Conservation (phyloP, 2,113 vertebrate genomes). For the Alexandromys fortis region DNA sequence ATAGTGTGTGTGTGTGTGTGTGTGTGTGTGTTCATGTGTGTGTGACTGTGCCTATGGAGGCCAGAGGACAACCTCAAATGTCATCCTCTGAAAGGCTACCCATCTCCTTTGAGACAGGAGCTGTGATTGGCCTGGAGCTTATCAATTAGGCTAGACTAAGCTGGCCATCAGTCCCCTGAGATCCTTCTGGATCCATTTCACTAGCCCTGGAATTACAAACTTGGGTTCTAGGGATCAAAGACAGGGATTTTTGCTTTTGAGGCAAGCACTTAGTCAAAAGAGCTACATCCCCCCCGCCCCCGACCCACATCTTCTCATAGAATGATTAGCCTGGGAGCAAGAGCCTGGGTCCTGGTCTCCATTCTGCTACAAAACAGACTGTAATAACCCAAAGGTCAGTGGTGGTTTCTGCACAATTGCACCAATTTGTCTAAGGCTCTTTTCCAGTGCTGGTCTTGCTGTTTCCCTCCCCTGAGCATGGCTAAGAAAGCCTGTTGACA, state of each 20-base stretch:
- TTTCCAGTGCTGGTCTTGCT: not conserved
- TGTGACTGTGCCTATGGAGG: not conserved
- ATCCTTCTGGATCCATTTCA: not conserved
- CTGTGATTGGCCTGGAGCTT: not conserved
- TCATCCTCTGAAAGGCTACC: not conserved
- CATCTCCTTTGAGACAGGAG: not conserved
- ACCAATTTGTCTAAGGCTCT: not conserved
- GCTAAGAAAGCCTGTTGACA: not conserved
- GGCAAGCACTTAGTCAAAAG: not conserved
- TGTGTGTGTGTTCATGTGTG: not conserved
- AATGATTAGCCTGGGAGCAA: not conserved
- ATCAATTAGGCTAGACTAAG: not conserved
- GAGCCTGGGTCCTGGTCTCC: not conserved
- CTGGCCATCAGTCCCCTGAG: not conserved
- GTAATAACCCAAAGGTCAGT: not conserved
- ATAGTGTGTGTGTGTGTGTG: not conserved
- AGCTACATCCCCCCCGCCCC: too few relatives aligned
- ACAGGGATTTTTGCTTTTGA: not conserved
- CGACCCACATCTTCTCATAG: not conserved
- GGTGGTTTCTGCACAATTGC: not conserved
- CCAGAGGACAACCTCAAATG: not conserved
- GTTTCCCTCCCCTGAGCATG: not conserved
- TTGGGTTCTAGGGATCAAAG: not conserved
- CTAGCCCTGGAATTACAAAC: not conserved
- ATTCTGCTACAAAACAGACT: not conserved